Evolutionary conservation across 2,888 invertebrate species (phyloP).

Genomic region (Apamea epomidion): DNA sequence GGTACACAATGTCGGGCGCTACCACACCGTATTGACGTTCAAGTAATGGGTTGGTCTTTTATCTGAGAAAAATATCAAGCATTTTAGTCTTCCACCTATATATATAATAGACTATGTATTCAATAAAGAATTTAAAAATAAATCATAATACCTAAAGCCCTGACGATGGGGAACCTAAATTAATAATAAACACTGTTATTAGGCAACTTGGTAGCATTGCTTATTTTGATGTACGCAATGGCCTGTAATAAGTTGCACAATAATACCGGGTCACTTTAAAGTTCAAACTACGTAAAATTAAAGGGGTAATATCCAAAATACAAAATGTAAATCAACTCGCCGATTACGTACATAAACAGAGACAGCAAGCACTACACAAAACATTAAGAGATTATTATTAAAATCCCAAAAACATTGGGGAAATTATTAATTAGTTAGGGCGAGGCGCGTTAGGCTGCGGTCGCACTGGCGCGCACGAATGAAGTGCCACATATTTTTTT

Average conservation of each 20-base stretch:
- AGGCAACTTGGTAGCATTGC: neutral
- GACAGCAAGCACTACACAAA: slow-evolving; percentile 53
- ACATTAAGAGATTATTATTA: slow-evolving; percentile 80
- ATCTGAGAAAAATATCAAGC: neutral
- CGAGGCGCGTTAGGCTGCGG: slow-evolving; percentile 75
- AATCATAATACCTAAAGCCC: neutral
- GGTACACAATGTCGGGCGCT: neutral
- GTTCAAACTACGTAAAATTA: slow-evolving; percentile 9
- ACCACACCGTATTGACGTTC: neutral
- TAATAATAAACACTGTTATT: neutral
- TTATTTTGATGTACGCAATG: neutral
- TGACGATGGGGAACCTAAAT: neutral
- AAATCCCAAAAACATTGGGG: slow-evolving; percentile 79
- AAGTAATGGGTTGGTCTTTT: neutral
- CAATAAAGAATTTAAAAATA: neutral
- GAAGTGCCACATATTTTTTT: slow-evolving; percentile 90
- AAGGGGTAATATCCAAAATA: neutral
- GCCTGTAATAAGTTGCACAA: neutral
- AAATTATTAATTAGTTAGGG: slow-evolving; percentile 85
- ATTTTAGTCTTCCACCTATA: neutral
- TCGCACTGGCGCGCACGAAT: slow-evolving; percentile 81
- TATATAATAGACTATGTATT: neutral
- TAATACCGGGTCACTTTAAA: neutral
- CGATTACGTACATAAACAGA: slow-evolving; percentile 54
- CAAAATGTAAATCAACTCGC: slow-evolving; percentile 32